Percentiles rank a stretch among this genome's conserved stretches.
phyloP scores from a whole-genome alignment of 1,140 invertebrate species.

The Augochlora pura region DNA sequence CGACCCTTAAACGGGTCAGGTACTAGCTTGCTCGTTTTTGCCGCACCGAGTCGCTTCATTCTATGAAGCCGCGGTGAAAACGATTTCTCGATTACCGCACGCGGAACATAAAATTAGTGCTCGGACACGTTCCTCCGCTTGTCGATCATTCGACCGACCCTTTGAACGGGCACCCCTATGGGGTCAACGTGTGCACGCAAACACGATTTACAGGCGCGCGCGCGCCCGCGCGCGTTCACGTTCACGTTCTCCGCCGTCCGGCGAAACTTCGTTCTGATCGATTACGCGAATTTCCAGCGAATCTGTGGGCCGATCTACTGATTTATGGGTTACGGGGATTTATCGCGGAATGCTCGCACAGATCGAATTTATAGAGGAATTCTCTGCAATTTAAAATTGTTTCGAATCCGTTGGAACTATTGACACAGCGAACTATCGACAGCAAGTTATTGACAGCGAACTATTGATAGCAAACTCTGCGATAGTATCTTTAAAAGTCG shows the following conservation, averaged over 20 bases:
- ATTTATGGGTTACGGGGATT: neutral
- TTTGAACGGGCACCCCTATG: constrained; percentile 1
- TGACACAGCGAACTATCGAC: too few relatives aligned
- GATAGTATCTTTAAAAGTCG: too few relatives aligned
- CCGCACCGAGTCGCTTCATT: too few relatives aligned
- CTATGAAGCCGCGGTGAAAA: too few relatives aligned
- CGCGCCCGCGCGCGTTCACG: too few relatives aligned
- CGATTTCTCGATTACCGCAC: too few relatives aligned
- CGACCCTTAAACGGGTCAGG: neutral
- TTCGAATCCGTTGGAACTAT: too few relatives aligned
- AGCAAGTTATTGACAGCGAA: too few relatives aligned
- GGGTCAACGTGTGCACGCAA: neutral
- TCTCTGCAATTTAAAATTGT: neutral
- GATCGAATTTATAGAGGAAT: neutral
- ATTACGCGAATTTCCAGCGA: neutral
- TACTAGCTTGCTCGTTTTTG: neutral
- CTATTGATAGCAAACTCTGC: too few relatives aligned
- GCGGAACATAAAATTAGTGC: neutral
- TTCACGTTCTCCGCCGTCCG: neutral
- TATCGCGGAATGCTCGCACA: neutral
- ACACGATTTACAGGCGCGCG: neutral
- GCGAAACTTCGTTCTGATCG: neutral
- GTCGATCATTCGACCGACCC: neutral
- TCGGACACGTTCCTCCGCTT: neutral
- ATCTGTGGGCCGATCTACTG: too few relatives aligned